Conservation (phyloP, 2,797 vertebrate species). For the Jordanella pulchra region DNA sequence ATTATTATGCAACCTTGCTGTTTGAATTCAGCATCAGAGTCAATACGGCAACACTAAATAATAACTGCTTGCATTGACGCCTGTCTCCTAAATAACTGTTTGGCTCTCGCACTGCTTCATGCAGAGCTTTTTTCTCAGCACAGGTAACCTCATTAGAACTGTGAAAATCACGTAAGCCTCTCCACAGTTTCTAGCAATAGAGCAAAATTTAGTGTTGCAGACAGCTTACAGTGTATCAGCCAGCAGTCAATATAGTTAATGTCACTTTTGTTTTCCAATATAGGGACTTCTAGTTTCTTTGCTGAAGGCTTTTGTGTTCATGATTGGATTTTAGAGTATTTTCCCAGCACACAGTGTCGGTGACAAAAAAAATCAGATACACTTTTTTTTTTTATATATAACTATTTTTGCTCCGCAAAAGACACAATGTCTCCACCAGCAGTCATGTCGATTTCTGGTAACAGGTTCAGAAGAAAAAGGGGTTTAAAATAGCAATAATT, state of each 20-base stretch:
- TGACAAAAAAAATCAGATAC: background rate
- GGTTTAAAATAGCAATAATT: background rate
- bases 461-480: background rate
- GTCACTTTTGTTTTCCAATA: conserved; percentile 23
- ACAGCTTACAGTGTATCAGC: conserved; percentile 11
- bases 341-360: conserved; percentile 4
- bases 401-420: background rate
- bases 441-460: background rate
- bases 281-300: conserved; percentile 2
- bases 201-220: conserved; percentile 7
- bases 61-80: conserved; percentile 1
- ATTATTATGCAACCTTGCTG: conserved; percentile 51
- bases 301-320: conserved; percentile 15
- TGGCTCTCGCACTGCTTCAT: conserved; percentile 13
- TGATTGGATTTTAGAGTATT: conserved; percentile 23
- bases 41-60: background rate
- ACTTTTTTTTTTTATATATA: background rate
- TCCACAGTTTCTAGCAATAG: background rate
- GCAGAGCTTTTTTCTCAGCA: background rate
- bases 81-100: conserved; percentile 24
- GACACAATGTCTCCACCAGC: background rate
- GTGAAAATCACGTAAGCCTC: conserved; percentile 19
- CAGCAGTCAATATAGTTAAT: conserved; percentile 22
- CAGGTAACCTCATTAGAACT: conserved; percentile 17
- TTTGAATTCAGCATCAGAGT: background rate